A percentile compares a stretch with the other conserved stretches of the same genome.
phyloP scores from a whole-genome alignment of 2,888 invertebrate species.

The Brassicogethes aeneus region DNA sequence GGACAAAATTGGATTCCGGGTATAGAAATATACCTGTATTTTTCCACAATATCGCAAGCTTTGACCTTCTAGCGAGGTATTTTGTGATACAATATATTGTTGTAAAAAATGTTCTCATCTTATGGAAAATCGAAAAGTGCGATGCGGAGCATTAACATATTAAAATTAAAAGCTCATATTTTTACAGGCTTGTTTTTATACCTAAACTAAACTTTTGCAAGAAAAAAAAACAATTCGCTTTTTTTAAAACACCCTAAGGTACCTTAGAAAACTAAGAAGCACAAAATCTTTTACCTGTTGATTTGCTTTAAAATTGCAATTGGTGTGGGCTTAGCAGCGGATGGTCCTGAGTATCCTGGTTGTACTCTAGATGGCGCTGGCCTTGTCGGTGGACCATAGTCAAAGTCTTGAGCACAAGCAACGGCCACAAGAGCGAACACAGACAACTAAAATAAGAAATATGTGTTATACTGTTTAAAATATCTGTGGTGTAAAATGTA shows the following conservation, averaged over 20 bases:
- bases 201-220: too few species aligned
- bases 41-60: too few species aligned
- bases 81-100: too few species aligned
- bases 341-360: conserved; percentile 38
- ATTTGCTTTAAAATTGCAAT: conserved; percentile 81
- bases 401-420: conserved; percentile 45
- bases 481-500: too few species aligned
- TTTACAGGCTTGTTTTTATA: too few species aligned
- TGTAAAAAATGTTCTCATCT: too few species aligned
- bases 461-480: too few species aligned
- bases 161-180: not conserved
- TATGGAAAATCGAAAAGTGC: too few species aligned
- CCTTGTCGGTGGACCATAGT: conserved; percentile 42
- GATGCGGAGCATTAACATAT: too few species aligned
- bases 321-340: conserved; percentile 48
- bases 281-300: conserved; percentile 50
- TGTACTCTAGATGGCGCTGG: conserved; percentile 39
- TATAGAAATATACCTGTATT: too few species aligned
- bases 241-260: not conserved
- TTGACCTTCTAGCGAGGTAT: too few species aligned
- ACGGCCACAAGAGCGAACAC: conserved; percentile 36
- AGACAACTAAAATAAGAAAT: conserved; percentile 30
- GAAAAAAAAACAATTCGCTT: not conserved
- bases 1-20: too few species aligned
- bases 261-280: not conserved